Percentiles rank a stretch among this genome's conserved stretches.
These are phyloP conservation scores for Melanerpes formicivorus DNA, from an alignment of 2,113 vertebrate genomes.

Conservation along the genomic window DNA sequence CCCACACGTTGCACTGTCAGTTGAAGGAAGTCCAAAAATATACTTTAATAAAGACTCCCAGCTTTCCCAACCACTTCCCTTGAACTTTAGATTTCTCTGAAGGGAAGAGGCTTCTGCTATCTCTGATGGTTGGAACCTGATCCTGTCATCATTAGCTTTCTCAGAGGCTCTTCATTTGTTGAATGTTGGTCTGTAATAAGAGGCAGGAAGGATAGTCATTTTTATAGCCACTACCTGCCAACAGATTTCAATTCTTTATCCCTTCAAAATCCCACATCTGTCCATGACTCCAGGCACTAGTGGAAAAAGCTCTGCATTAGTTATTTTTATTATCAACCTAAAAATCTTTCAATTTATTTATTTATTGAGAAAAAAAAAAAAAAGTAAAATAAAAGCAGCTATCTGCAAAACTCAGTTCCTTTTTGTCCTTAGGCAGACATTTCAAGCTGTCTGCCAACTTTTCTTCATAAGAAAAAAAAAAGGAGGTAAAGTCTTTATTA, in stretches of 20 bases:
- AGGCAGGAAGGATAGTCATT: conserved; percentile 57
- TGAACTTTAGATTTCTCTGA: conserved; percentile 46
- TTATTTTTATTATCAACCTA: conserved; percentile 79
- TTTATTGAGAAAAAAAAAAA: conserved; percentile 66
- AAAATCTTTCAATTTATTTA: conserved; percentile 73
- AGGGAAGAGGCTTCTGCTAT: conserved; percentile 25
- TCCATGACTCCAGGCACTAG: conserved; percentile 68
- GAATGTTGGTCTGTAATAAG: conserved; percentile 60
- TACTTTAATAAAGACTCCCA: neutral
- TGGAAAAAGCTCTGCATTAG: conserved; percentile 70
- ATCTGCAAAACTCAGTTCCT: conserved; percentile 67
- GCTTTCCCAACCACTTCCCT: neutral
- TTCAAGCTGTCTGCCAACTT: conserved; percentile 62
- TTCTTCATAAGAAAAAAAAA: conserved; percentile 59
- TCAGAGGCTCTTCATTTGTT: conserved; percentile 39
- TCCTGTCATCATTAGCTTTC: conserved; percentile 61
- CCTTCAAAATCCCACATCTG: conserved; percentile 72
- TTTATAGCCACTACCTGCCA: conserved; percentile 73
- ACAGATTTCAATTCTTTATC: conserved; percentile 74
- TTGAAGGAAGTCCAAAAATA: neutral
- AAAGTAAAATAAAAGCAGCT: conserved; percentile 30
- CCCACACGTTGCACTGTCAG: neutral
- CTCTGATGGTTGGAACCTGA: conserved; percentile 36
- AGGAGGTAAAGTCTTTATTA: conserved; percentile 71
- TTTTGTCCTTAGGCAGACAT: conserved; percentile 73